Percentiles rank a stretch among this genome's conserved stretches.
Conservation (phyloP, 1,140 invertebrate species). For the Drosophila ercepeae region DNA sequence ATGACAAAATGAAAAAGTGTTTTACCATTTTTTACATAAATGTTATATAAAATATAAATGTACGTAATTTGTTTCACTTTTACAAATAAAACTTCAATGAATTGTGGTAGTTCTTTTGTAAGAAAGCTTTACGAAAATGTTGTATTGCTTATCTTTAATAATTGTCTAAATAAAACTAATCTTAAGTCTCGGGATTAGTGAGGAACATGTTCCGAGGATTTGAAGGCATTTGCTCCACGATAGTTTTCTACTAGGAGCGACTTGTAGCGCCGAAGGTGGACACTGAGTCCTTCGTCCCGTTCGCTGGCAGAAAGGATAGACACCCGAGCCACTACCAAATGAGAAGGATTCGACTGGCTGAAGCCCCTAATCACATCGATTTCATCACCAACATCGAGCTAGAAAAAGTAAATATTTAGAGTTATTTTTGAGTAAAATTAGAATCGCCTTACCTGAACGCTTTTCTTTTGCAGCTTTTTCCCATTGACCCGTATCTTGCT, state of each 20-base stretch:
- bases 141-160: no score
- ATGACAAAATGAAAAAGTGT: no score
- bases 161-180: no score
- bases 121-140: no score
- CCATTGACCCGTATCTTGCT: slow-evolving; percentile 88
- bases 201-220: slow-evolving; percentile 37
- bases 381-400: slow-evolving; percentile 86
- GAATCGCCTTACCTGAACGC: slow-evolving; percentile 81
- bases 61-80: no score
- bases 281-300: slow-evolving; percentile 81
- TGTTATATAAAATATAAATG: not conserved
- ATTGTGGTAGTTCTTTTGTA: no score
- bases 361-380: slow-evolving; percentile 86
- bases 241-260: slow-evolving; percentile 87
- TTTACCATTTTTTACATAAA: no score
- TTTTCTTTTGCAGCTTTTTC: slow-evolving; percentile 87
- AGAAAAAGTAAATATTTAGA: slow-evolving; percentile 5
- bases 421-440: not conserved
- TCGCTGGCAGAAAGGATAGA: slow-evolving; percentile 84
- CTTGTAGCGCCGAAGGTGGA: slow-evolving; percentile 86
- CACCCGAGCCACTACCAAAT: slow-evolving; percentile 86
- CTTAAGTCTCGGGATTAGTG: not conserved
- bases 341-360: slow-evolving; percentile 86
- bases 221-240: slow-evolving; percentile 72
- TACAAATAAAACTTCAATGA: no score